These are phyloP conservation scores for Oscheius sp. DNA, from an alignment of 2,888 invertebrate genomes.

Conservation along the genomic window DNA sequence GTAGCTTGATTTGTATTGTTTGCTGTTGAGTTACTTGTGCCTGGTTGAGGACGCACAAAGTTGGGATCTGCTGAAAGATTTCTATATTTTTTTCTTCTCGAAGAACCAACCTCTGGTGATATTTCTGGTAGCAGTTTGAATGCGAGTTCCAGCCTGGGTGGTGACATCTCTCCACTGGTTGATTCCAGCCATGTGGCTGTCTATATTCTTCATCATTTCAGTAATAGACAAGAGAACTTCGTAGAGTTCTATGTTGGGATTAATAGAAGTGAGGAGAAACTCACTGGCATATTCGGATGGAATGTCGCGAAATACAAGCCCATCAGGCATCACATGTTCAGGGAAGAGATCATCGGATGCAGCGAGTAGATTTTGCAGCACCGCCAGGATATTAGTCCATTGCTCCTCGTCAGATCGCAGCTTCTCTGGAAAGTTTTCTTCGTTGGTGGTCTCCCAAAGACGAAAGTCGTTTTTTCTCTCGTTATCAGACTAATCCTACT, in stretches of 20 bases:
- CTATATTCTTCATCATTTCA: neutral
- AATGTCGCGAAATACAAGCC: neutral
- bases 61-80: neutral
- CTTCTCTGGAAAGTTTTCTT: neutral
- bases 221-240: neutral
- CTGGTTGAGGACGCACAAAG: no score
- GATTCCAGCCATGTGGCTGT: neutral
- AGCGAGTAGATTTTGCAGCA: neutral
- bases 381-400: neutral
- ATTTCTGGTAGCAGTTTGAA: no score
- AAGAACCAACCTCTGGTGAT: no score
- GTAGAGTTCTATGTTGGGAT: neutral
- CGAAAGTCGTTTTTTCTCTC: neutral
- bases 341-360: neutral
- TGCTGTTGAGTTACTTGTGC: no score
- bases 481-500: neutral
- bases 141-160: neutral
- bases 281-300: neutral
- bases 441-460: no score
- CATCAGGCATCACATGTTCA: no score
- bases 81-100: no score
- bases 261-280: neutral
- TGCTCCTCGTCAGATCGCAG: neutral
- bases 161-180: constrained; percentile 1
- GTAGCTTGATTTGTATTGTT: no score